Percentiles rank a stretch among this genome's conserved stretches.
These are phyloP conservation scores for Stenodema calcarata DNA, from an alignment of 2,888 invertebrate species.

Conservation along the genomic window DNA sequence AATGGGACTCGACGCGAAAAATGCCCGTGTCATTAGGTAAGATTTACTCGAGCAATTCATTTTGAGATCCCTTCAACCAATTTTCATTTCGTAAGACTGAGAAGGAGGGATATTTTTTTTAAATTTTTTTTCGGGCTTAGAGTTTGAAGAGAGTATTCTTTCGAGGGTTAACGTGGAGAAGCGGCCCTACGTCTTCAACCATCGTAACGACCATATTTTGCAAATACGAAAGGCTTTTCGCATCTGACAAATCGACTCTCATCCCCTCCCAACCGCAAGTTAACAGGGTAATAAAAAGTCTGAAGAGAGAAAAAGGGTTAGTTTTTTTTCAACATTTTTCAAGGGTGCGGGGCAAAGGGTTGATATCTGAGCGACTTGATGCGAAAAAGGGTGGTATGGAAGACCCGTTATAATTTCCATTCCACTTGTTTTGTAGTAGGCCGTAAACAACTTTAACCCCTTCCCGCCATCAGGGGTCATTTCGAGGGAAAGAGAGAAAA, in stretches of 20 bases:
- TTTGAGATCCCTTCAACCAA: slow-evolving; percentile 38
- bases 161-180: not conserved
- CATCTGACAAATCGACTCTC: slow-evolving; percentile 49
- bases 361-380: not conserved
- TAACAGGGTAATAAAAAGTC: slow-evolving; percentile 47
- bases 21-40: slow-evolving; percentile 54
- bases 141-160: not conserved
- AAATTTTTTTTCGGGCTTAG: not conserved
- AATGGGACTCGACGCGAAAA: slow-evolving; percentile 18
- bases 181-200: not conserved
- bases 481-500: not conserved
- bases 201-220: slow-evolving; percentile 52
- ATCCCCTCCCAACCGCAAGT: slow-evolving; percentile 37
- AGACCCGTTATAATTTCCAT: slow-evolving; percentile 45
- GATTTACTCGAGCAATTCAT: slow-evolving; percentile 53
- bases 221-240: slow-evolving; percentile 42
- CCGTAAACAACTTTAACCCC: slow-evolving; percentile 42
- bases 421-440: slow-evolving; percentile 47
- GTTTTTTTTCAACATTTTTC: slow-evolving; percentile 36
- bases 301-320: slow-evolving; percentile 4
- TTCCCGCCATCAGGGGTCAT: not conserved
- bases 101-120: no score
- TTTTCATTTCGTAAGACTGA: slow-evolving; percentile 46
- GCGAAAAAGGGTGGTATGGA: not conserved
- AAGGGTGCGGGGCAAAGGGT: slow-evolving; percentile 33